Base-by-base conservation (phyloP, 2,797 vertebrate genomes). In the Gambusia yucatana region DNA sequence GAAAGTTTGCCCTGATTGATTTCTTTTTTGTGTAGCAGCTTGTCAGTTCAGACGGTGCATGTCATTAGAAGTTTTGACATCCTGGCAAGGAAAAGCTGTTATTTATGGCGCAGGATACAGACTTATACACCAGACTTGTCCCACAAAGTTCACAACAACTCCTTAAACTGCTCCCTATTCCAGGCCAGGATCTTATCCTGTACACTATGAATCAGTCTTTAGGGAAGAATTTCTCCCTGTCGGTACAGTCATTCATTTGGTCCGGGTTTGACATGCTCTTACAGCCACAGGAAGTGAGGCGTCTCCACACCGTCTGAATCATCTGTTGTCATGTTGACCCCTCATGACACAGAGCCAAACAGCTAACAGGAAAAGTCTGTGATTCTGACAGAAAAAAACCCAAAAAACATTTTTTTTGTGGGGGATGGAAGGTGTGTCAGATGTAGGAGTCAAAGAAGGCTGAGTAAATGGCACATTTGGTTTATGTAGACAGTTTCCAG, bases 281-380 rank as follows among this genome's bases (percentile, higher is more conserved):
- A 82, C 78, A 73, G 77, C 87, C 88, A 87, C 89, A 94, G 95
- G 93, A 95, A 95, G 93, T 93, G 92, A 92, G 91, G 91, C 86
- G 90, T 93, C 94, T 93, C 90, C 93, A 47, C 84, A 28, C 75
- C 0, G 55, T 88, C 86, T 96, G 93, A 96, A 88, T 96, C 94
- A 94, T 90, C 86, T 86, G 88, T 92, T 89, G 91, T 94, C 93
- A 93, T 77, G 50, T 86, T 88, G 86, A 92, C 90, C 79, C 55
- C 41, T 88, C 85, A 88, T 90, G 90, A 91, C 84, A 91, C 84
- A 75, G 84, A 86, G 89, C 77, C 78, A 48, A 87, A 79, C 33
- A 50, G 71, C 87, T 88, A 89, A 90, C 88, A 86, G 91, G 91
- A 92, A 94, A 90, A 89, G 89, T 91, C 88, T 88, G 77, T 73